Base-by-base conservation (phyloP, 2,113 vertebrate genomes). In the Microtus ochrogaster region DNA sequence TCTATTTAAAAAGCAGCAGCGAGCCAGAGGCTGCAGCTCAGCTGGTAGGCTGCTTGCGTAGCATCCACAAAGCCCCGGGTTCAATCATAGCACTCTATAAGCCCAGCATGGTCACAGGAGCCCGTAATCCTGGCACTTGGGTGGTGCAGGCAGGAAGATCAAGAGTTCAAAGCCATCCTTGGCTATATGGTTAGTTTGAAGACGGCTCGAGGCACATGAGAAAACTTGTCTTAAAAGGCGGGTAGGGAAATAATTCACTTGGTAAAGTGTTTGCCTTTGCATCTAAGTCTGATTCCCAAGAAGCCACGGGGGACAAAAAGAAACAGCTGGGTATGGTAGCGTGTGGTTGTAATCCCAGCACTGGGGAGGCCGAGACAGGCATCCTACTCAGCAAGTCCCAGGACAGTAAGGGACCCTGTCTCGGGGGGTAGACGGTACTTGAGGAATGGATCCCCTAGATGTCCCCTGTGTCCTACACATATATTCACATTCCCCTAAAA, bases 1-100 rank as follows among this genome's bases (percentile, higher is more conserved):
- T 93, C 88, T 44, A 85, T 95, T 96, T 95, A 58, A 95, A 52
- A 13, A 68, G 89, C 63, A 68, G 1, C 76, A 52, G 89, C 21
- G n/a, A 58, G 68, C 68, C 86, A 41, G 26, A 26, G 83, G 68
- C 44, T 28, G 49, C 16, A 58, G 49, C 70, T 55, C 68, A 52
- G 47, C 22, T 55, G 49, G n/a, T 41, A 21, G 70, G n/a, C 24
- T 5, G 68, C 70, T 41, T 41, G 70, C 86, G 52, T 74, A 7
- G 70, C 36, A 11, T 58, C 19, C 68, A 58, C 49, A 73, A 73
- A 72, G 68, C 85, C 85, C 47, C 1, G 12, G 65, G 44, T 87
- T 52, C 44, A 70, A 2, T 52, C 44, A 36, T 26, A 49, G 83
- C 83, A 72, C 85, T 52, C 47, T 7, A 3, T 72, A 72, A n/a